phyloP scores from a whole-genome alignment of 2,113 vertebrate species.

The Pelecanoides urinatrix region DNA sequence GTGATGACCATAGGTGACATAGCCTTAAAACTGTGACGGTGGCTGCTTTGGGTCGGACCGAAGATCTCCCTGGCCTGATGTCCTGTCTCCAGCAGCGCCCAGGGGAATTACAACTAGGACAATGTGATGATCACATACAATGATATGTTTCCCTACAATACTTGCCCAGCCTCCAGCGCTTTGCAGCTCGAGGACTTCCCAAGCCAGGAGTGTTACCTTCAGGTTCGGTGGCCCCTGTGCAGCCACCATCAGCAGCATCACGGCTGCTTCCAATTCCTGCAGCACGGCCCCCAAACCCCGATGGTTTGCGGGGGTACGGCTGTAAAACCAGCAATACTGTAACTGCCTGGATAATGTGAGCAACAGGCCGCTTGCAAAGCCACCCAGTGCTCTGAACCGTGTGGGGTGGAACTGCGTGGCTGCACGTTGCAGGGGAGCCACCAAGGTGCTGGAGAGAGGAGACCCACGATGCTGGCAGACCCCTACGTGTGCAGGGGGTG shows the following conservation, averaged over 20 bases:
- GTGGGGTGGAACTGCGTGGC: background rate
- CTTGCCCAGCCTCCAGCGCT: background rate
- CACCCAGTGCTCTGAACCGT: background rate
- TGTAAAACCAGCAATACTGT: background rate
- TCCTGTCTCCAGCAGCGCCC: background rate
- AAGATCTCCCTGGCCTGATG: background rate
- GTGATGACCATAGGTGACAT: background rate
- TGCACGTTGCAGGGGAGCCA: background rate
- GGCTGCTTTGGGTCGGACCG: background rate
- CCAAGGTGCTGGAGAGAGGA: background rate
- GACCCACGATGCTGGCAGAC: background rate
- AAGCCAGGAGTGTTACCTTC: background rate
- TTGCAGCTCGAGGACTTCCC: background rate
- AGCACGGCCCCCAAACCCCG: background rate
- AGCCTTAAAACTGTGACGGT: background rate
- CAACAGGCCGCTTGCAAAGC: background rate
- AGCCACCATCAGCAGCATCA: background rate
- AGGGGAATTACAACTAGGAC: background rate
- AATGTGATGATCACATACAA: accelerated
- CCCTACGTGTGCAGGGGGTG: accelerated
- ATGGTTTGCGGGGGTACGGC: background rate
- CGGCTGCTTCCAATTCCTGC: background rate
- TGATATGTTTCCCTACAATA: background rate
- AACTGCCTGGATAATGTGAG: background rate
- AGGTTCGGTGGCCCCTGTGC: background rate